Evolutionary conservation across 2,797 vertebrate genomes (phyloP), one percentile per base, ranked within the genome.

Genomic region (Tiaroga cobitis): DNA sequence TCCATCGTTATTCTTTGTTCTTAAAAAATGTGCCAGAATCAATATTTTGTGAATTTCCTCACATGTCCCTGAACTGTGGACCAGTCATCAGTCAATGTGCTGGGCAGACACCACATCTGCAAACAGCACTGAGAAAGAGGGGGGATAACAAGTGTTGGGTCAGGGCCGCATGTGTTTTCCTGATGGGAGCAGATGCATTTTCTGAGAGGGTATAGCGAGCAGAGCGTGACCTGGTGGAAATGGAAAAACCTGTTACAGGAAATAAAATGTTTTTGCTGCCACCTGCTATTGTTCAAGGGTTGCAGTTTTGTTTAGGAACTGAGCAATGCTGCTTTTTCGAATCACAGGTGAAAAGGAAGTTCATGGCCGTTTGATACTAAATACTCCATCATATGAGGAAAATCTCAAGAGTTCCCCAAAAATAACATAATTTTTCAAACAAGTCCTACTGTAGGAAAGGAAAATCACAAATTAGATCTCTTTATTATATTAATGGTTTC

Each of bases 201-300:
- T 49, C 46, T 63, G 54, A 18, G 41, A 56, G 73, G 63, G 26
- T 69, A 43, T 10, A 37, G 43, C 7, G 16, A 75, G 49, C 81
- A n/a, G 43, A 79, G 67, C 19, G 15, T 26, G 54, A 61, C 75
- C 41, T 72, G 59, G 56, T 83, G 81, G 76, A 87, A 87, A 87
- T 79, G 51, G 83, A 79, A 84, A 84, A 84, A 78, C 75, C 75
- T 83, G 83, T 70, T 37, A 43, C 68, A 74, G 82, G 86, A 83
- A 84, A 84, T 80, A 26, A 79, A 79, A 41, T 15, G 46, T 74
- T 83, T 74, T 84, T 72, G n/a, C 76, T 69, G 69, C 34, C 81
- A 84, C 81, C 86, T 82, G 46, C 86, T 67, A 67, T 80, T 80
- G 76, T 87, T 79, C 43, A 46, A 32, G 5, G 46, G n/a, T 41